Evolutionary conservation across 2,797 vertebrate genomes (phyloP).

Genomic region (Myioborus miniatus): DNA sequence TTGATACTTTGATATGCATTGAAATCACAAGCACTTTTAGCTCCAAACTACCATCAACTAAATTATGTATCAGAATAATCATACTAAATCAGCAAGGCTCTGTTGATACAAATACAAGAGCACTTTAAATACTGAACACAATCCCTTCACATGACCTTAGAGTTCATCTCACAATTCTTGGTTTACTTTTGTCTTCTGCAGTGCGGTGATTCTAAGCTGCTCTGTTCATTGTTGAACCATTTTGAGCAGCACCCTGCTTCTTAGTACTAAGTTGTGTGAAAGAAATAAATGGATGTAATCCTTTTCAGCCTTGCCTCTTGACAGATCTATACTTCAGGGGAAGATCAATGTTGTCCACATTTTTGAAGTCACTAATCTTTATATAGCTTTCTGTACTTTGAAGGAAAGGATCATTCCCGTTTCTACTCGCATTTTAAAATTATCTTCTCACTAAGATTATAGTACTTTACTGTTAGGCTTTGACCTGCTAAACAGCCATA

Average conservation of each 20-base stretch:
- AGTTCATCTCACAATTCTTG: not conserved
- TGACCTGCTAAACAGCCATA: not conserved
- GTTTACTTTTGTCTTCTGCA: not conserved
- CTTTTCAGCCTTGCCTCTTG: not conserved
- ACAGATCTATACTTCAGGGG: not conserved
- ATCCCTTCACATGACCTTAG: not conserved
- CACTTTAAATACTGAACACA: not conserved
- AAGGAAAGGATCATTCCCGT: not conserved
- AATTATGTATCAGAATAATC: not conserved
- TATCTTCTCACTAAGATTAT: not conserved
- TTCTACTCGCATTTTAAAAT: not conserved
- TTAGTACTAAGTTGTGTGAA: not conserved
- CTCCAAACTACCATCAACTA: not conserved
- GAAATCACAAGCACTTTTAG: not conserved
- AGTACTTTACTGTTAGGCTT: not conserved
- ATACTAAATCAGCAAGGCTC: not conserved
- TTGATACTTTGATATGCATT: not conserved
- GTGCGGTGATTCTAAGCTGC: not conserved
- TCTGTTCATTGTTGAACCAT: not conserved
- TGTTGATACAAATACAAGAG: not conserved
- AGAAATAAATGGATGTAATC: not conserved
- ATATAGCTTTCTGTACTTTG: not conserved
- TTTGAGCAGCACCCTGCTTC: not conserved
- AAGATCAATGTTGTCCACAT: not conserved
- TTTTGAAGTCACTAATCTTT: not conserved